Percentiles rank a stretch among this genome's conserved stretches.
Conservation (phyloP, 1,140 invertebrate species). For the Mercenaria mercenaria region DNA sequence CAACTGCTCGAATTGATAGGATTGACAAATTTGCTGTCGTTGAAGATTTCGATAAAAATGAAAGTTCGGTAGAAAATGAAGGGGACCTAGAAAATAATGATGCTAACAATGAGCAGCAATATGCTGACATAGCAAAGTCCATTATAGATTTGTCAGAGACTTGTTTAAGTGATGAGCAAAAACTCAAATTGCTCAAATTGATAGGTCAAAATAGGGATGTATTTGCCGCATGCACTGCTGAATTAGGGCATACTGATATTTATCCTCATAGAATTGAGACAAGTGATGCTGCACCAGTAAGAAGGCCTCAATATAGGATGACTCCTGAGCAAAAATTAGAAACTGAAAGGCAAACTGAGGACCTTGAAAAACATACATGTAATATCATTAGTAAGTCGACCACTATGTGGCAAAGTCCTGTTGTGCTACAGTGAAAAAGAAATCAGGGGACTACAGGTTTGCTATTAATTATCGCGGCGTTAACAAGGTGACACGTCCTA, state of each 20-base stretch:
- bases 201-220: conserved; percentile 62
- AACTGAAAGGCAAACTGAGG: conserved; percentile 60
- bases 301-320: conserved; percentile 37
- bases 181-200: conserved; percentile 39
- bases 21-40: neutral
- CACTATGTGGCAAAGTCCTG: conserved; percentile 65
- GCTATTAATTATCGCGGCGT: conserved; percentile 53
- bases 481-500: conserved; percentile 59
- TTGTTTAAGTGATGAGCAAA: neutral
- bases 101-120: neutral
- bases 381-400: conserved; percentile 27
- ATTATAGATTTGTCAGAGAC: conserved; percentile 23
- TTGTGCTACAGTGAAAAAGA: conserved; percentile 68
- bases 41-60: neutral
- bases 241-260: conserved; percentile 60
- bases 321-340: too few species aligned
- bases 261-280: conserved; percentile 64
- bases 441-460: conserved; percentile 66
- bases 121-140: conserved; percentile 23
- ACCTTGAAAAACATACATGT: conserved; percentile 46
- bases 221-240: conserved; percentile 57
- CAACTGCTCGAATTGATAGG: conserved; percentile 16
- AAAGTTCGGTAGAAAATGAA: neutral
- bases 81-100: too few species aligned
- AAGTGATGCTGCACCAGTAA: conserved; percentile 37